Evolutionary conservation across 2,797 vertebrate species (phyloP), one percentile per base, ranked within the genome.

Genomic region (Luscinia luscinia): DNA sequence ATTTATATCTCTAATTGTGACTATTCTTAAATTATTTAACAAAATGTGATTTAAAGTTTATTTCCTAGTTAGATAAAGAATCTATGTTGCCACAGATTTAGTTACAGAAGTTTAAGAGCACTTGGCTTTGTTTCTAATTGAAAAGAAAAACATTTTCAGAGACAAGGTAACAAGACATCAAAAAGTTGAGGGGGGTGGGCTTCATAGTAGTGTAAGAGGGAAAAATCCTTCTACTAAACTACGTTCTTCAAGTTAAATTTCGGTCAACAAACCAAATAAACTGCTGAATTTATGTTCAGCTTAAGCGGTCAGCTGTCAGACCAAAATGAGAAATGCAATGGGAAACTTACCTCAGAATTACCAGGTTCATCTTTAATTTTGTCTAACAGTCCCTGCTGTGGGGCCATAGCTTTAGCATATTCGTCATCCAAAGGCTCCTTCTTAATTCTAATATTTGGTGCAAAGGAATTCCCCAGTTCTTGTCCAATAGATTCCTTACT

Each of bases 401-500:
- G 98, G 86, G 97, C 97, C 70, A 99, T 97, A 74, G 99, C 99
- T 94, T 98, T 98, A 85, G 99, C 98, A 96, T 99, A 99, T 96
- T 99, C 99, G 95, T 99, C 99, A 87, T 99, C 99, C 97, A 99
- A 97, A 62, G 99, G 99, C 97, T 99, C 99, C 93, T 99, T 99
- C 97, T 99, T 99, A 97, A 99, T 98, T 95, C 98, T 98, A 97
- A 99, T 98, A 97, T 97, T 98, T 97, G 98, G 96, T 17, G 98
- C 97, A 72, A 98, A 98, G 68, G 97, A 97, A 94, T 98, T 98
- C 66, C 96, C 96, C 89, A 97, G 97, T 96, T 97, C 93, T 88
- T 97, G 97, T 97, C 98, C 97, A 98, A 98, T 97, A 95, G 98
- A 97, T 95, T 98, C 98, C 97, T 98, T 98, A 97, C 96, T 98